phyloP scores from a whole-genome alignment of 2,888 invertebrate species.

The Drosophila ustulata region DNA sequence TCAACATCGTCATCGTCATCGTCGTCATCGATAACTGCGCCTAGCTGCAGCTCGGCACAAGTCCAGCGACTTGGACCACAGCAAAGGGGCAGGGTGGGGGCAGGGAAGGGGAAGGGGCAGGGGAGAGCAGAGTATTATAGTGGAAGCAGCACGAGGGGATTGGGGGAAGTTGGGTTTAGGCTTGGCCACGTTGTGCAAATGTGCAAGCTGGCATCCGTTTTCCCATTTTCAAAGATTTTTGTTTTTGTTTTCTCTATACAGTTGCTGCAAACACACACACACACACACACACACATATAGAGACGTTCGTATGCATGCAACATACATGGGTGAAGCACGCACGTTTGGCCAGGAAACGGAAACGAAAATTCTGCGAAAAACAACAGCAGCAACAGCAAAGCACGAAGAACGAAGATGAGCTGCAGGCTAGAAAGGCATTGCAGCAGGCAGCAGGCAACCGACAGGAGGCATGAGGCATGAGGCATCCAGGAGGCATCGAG shows the following conservation, averaged over 20 bases:
- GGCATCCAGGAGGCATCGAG: background rate
- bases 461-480: background rate
- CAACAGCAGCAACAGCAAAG: conserved; percentile 57
- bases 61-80: conserved; percentile 60
- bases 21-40: conserved; percentile 70
- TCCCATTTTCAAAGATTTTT: conserved; percentile 76
- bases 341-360: conserved; percentile 80
- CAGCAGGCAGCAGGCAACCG: conserved; percentile 14
- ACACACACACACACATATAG: conserved; percentile 24
- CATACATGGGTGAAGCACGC: conserved; percentile 49
- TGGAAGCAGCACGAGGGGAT: too few relatives aligned
- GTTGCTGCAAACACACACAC: conserved; percentile 38
- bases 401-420: conserved; percentile 43
- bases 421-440: conserved; percentile 39
- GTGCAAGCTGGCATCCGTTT: conserved; percentile 81
- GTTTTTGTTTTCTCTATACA: conserved; percentile 72
- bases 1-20: conserved; percentile 48
- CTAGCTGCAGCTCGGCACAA: conserved; percentile 35
- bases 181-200: conserved; percentile 75
- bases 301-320: conserved; percentile 24
- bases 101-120: background rate
- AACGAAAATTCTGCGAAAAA: conserved; percentile 81
- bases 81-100: background rate
- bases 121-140: background rate
- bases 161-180: conserved; percentile 34